Conservation (phyloP, 2,113 vertebrate species). For the Hydropotes inermis region DNA sequence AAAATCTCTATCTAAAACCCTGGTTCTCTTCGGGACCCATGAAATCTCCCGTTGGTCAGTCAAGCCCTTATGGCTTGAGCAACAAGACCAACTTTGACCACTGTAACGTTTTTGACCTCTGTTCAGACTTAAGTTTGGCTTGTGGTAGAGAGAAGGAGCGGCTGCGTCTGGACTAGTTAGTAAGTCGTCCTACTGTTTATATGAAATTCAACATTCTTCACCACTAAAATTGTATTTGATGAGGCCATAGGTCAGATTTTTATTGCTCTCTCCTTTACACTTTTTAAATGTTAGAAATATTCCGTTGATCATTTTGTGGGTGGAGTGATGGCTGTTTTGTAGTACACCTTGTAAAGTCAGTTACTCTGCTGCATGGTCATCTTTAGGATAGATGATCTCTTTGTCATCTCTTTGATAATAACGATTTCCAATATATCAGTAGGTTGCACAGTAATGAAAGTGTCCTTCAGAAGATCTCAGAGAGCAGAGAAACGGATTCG, state of each 20-base stretch:
- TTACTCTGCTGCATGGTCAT: neutral
- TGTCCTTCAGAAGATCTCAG: constrained; percentile 23
- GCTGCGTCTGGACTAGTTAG: constrained; percentile 39
- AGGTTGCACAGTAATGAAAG: constrained; percentile 33
- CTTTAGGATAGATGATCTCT: constrained; percentile 7
- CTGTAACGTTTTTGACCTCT: neutral
- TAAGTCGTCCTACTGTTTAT: constrained; percentile 31
- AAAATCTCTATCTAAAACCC: neutral
- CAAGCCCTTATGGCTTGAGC: neutral
- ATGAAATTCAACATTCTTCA: neutral
- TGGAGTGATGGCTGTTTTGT: neutral
- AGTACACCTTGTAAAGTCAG: neutral
- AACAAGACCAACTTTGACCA: neutral
- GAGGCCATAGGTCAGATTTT: neutral
- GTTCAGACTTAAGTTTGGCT: constrained; percentile 38
- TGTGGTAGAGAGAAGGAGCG: constrained; percentile 26
- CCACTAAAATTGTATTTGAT: neutral
- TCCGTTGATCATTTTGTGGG: neutral
- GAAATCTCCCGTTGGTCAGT: neutral
- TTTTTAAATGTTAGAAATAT: neutral
- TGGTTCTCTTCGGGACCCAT: neutral
- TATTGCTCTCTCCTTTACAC: neutral
- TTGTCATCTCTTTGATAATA: constrained; percentile 50
- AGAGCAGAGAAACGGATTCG: neutral
- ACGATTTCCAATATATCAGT: constrained; percentile 31